Evolutionary conservation across 2,888 invertebrate species (phyloP).

Genomic region (Ennomos fuscantarius): DNA sequence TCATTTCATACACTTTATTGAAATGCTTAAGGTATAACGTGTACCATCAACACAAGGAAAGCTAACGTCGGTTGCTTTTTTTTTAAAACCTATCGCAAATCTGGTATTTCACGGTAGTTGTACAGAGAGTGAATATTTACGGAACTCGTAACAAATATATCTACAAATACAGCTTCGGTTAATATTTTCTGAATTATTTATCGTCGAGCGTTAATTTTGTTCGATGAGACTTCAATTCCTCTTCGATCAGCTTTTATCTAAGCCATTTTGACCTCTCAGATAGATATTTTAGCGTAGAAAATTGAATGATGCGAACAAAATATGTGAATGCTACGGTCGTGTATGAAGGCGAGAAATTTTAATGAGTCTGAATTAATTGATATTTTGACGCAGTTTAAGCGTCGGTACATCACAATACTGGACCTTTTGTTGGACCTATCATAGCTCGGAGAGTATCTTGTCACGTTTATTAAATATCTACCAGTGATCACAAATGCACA

Average conservation of each 20-base stretch:
- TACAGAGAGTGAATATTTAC: slow-evolving; percentile 23
- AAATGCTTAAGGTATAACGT: no score
- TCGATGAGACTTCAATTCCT: slow-evolving; percentile 70
- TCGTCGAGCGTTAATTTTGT: slow-evolving; percentile 69
- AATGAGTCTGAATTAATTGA: slow-evolving; percentile 71
- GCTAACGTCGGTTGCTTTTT: no score
- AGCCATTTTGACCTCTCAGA: slow-evolving; percentile 33
- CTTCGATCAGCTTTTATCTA: slow-evolving; percentile 22
- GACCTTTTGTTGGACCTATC: slow-evolving; percentile 17
- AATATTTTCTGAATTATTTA: slow-evolving; percentile 46
- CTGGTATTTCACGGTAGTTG: no score
- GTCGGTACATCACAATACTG: slow-evolving; percentile 51
- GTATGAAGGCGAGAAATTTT: slow-evolving; percentile 58
- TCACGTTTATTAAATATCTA: slow-evolving; percentile 25
- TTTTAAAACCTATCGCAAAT: no score
- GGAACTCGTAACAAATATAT: slow-evolving; percentile 34
- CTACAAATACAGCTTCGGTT: slow-evolving; percentile 30
- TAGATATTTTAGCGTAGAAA: not conserved
- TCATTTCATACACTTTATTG: no score
- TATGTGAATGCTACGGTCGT: slow-evolving; percentile 18
- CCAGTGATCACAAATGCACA: no score
- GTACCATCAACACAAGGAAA: no score
- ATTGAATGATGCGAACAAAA: not conserved
- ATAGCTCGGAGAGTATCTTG: slow-evolving; percentile 34
- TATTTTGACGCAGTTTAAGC: slow-evolving; percentile 61